A percentile compares a stretch with the other conserved stretches of the same genome.
These are phyloP conservation scores for Cariama cristata DNA, from an alignment of 2,113 vertebrate species.

Conservation along the genomic window DNA sequence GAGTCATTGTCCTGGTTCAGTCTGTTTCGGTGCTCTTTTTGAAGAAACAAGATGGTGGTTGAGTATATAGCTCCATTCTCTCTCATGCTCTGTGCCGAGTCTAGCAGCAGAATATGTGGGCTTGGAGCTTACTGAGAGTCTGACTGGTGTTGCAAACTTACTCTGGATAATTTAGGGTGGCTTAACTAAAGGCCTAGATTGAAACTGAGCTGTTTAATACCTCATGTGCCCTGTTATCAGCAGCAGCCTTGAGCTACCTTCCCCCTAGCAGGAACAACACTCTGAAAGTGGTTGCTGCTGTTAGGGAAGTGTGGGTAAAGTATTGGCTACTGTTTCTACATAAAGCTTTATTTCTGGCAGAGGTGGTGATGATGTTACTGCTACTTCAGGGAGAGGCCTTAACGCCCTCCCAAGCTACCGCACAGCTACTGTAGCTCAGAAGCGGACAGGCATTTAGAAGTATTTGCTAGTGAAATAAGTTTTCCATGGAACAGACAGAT, in stretches of 20 bases:
- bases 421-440: not conserved
- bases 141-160: not conserved
- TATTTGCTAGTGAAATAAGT: not conserved
- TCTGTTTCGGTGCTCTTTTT: not conserved
- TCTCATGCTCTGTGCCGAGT: not conserved
- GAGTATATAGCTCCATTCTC: not conserved
- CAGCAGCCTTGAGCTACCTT: not conserved
- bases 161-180: rapidly evolving
- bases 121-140: not conserved
- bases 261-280: rapidly evolving
- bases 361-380: not conserved
- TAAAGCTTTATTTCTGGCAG: not conserved
- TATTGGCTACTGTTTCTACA: not conserved
- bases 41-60: not conserved
- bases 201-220: not conserved
- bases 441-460: not conserved
- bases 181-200: not conserved
- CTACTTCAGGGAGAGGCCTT: not conserved
- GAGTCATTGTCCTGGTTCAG: not conserved
- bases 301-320: not conserved
- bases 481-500: not conserved
- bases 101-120: not conserved
- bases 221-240: not conserved
- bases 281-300: not conserved
- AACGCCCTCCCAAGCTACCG: not conserved